Base-by-base conservation (phyloP, 2,888 invertebrate species). In the Sphaerophoria rueppellii region DNA sequence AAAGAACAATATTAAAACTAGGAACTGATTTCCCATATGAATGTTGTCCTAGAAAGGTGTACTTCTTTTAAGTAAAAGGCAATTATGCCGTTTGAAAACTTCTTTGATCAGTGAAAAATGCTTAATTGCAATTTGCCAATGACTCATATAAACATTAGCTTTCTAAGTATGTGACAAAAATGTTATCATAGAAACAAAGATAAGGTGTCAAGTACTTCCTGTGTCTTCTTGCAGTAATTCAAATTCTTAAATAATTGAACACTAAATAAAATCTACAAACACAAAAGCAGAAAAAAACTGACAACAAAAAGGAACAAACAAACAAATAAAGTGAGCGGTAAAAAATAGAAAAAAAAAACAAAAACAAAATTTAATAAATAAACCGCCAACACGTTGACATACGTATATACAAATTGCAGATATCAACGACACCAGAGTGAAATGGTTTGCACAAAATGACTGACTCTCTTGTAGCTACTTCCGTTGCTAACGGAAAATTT, bases 401-500 rank as follows among this genome's bases (percentile, higher is more conserved):
- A 77, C 48, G 65, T 57, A 63, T 55, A 16, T 61, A 46, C 58
- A 11, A 43, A 71, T 65, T 34, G 14, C 11, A n/a, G 24, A 79
- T 69, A 74, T 69, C 65, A 60, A 61, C 55, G 74, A 74, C 74
- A 80, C 69, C 69, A 69, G 50, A 67, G 16, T 52, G 6, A 6
- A 52, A 52, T 54, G n/a, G 0, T 16, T n/a, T 35, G 55, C 35
- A 50, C 43, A 50, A 37, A 32, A 7, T 12, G 6, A 12, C 12
- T 43, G 16, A 37, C 0, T 40, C 32, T 58, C 24, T 55, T 61
- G 50, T 82, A 63, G 69, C 73, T 63, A 82, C 82, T 82, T 82
- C 82, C 82, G 82, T 70, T 78, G 69, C 69, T 73, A 73, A 63
- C 69, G 82, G 69, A 69, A 78, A 73, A 70, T 70, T 78, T 78